Conservation (phyloP, 2,888 invertebrate genomes). For the Drosophila tripunctata region DNA sequence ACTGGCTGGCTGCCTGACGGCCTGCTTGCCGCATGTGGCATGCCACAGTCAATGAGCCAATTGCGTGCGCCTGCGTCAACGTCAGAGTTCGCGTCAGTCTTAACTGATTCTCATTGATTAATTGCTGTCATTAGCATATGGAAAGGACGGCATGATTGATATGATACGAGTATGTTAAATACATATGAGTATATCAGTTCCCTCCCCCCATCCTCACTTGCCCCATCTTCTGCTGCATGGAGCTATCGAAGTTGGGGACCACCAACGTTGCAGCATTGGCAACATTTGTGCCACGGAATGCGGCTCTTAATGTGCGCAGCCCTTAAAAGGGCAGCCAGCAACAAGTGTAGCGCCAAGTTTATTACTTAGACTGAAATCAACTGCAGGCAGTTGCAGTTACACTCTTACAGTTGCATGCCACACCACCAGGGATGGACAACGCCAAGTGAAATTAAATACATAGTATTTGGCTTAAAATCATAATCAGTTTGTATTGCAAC, state of each 20-base stretch:
- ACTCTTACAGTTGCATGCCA: conserved; percentile 37
- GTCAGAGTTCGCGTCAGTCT: conserved; percentile 26
- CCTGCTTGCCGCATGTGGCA: background rate
- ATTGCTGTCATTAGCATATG: conserved; percentile 78
- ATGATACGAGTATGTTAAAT: conserved; percentile 27
- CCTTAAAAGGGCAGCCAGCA: conserved; percentile 50
- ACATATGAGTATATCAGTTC: background rate
- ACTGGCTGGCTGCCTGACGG: too few species aligned
- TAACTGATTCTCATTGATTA: conserved; percentile 79
- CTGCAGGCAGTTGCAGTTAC: conserved; percentile 6
- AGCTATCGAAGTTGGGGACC: conserved; percentile 20
- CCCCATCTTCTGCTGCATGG: conserved; percentile 16
- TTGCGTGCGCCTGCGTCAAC: conserved; percentile 55
- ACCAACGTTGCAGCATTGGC: conserved; percentile 28
- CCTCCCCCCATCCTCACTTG: background rate
- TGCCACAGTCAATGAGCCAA: conserved; percentile 58
- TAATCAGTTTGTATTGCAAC: too few species aligned
- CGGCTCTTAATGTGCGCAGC: conserved; percentile 56
- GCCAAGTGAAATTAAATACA: background rate
- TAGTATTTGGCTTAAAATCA: too few species aligned
- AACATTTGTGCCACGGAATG: conserved; percentile 31
- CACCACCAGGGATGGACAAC: background rate
- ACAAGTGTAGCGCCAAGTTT: conserved; percentile 49
- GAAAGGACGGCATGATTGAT: conserved; percentile 69
- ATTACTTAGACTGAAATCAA: conserved; percentile 50